phyloP scores from a whole-genome alignment of 2,888 invertebrate genomes.

The Leptopterna dolabrata region DNA sequence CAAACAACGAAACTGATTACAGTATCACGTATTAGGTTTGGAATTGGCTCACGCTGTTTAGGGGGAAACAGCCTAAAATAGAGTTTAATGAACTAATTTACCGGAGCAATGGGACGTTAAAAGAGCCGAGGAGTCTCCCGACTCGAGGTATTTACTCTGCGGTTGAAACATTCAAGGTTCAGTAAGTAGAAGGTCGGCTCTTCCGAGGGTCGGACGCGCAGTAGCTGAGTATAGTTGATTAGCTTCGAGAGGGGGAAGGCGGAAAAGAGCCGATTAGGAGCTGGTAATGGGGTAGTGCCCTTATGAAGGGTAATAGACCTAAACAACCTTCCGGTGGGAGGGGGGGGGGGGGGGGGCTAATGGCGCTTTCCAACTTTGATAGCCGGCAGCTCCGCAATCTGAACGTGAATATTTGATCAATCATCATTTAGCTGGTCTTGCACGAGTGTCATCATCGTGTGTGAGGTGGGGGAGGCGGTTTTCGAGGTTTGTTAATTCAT shows the following conservation, averaged over 20 bases:
- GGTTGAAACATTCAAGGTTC: slow-evolving; percentile 52
- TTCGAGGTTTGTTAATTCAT: too few relatives aligned
- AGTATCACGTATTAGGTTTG: neutral
- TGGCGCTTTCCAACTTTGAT: slow-evolving; percentile 52
- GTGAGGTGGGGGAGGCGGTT: neutral
- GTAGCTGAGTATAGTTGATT: slow-evolving; percentile 53
- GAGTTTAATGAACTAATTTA: slow-evolving; percentile 47
- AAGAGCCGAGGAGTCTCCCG: neutral
- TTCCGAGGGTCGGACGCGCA: neutral
- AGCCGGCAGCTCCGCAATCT: slow-evolving; percentile 45
- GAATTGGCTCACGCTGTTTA: neutral
- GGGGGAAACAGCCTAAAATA: neutral
- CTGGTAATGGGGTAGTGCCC: slow-evolving; percentile 47
- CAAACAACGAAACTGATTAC: too few relatives aligned
- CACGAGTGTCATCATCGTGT: slow-evolving; percentile 24
- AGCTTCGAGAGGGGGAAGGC: slow-evolving; percentile 33
- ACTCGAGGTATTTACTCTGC: slow-evolving; percentile 35
- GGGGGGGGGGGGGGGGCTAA: slow-evolving; percentile 34
- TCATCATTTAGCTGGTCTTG: slow-evolving; percentile 42
- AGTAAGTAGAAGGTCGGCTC: slow-evolving; percentile 32
- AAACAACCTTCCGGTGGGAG: slow-evolving; percentile 47
- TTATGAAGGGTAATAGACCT: slow-evolving; percentile 53
- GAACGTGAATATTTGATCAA: slow-evolving; percentile 54
- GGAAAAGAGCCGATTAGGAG: slow-evolving; percentile 51
- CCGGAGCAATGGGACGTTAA: slow-evolving; percentile 36